phyloP scores from a whole-genome alignment of 2,797 vertebrate genomes.

The Sebastes itinus region DNA sequence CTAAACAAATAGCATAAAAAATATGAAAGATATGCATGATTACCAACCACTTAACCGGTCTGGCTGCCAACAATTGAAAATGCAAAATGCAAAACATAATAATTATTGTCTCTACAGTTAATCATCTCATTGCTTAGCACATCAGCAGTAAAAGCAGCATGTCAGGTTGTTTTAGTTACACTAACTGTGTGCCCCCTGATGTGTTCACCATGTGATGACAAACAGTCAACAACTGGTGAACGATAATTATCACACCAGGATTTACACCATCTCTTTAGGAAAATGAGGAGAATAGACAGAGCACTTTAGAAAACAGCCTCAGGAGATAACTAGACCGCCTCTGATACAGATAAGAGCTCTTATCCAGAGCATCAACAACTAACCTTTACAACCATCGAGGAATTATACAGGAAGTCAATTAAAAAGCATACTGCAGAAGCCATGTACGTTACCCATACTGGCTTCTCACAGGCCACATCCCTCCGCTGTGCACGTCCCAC shows the following conservation, averaged over 20 bases:
- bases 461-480: not conserved
- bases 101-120: slow-evolving; percentile 19
- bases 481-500: not conserved
- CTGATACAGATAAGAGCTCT: not conserved
- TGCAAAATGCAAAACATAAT: slow-evolving; percentile 4
- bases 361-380: not conserved
- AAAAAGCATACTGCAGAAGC: not conserved
- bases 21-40: slow-evolving; percentile 1
- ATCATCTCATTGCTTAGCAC: slow-evolving; percentile 21
- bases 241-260: slow-evolving; percentile 33
- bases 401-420: not conserved
- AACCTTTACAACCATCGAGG: not conserved
- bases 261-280: not conserved
- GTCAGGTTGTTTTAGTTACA: slow-evolving; percentile 40
- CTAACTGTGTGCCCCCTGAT: slow-evolving; percentile 26
- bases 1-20: not conserved
- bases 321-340: not conserved
- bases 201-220: slow-evolving; percentile 26
- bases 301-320: not conserved
- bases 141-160: slow-evolving; percentile 45
- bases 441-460: not conserved
- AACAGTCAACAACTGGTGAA: slow-evolving; percentile 24
- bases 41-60: not conserved
- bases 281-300: slow-evolving; percentile 4
- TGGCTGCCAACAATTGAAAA: not conserved